Evolutionary conservation across 1,140 invertebrate genomes (phyloP).

Genomic region (Chelonus insularis): DNA sequence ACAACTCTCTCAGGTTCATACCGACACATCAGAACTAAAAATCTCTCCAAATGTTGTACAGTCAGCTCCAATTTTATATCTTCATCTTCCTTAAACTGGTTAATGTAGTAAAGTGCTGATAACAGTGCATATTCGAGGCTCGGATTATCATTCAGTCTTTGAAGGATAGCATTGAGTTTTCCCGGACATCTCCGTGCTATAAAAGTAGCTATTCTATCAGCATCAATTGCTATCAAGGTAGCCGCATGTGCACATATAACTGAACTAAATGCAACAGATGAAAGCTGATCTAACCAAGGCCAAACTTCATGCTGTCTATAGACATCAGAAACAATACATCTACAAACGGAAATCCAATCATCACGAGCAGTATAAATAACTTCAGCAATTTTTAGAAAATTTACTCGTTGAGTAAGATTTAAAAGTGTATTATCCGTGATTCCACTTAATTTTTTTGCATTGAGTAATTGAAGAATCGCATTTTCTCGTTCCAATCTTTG

Average conservation of each 20-base stretch:
- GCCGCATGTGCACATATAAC: conserved; percentile 40
- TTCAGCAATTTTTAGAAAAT: conserved; percentile 61
- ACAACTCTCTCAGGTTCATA: conserved; percentile 59
- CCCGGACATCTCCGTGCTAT: conserved; percentile 40
- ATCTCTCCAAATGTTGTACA: conserved; percentile 63
- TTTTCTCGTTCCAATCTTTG: conserved; percentile 77
- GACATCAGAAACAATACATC: conserved; percentile 49
- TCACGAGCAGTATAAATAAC: conserved; percentile 50
- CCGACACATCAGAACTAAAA: conserved; percentile 72
- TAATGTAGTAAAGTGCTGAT: conserved; percentile 64
- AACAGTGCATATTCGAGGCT: conserved; percentile 66
- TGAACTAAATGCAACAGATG: conserved; percentile 42
- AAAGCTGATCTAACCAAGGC: conserved; percentile 48
- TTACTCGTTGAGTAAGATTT: conserved; percentile 65
- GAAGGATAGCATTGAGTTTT: conserved; percentile 47
- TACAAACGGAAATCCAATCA: conserved; percentile 54
- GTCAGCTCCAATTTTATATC: conserved; percentile 58
- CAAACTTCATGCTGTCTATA: conserved; percentile 48
- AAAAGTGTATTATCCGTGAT: conserved; percentile 64
- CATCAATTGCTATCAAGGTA: conserved; percentile 42
- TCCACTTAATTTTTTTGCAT: conserved; percentile 68
- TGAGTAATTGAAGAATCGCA: conserved; percentile 76
- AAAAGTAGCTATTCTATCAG: conserved; percentile 42
- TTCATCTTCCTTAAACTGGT: conserved; percentile 53
- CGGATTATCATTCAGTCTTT: conserved; percentile 50